Percentiles rank a stretch among this genome's conserved stretches.
These are phyloP conservation scores for Epinotia bilunana DNA, from an alignment of 2,888 invertebrate genomes.

Conservation along the genomic window DNA sequence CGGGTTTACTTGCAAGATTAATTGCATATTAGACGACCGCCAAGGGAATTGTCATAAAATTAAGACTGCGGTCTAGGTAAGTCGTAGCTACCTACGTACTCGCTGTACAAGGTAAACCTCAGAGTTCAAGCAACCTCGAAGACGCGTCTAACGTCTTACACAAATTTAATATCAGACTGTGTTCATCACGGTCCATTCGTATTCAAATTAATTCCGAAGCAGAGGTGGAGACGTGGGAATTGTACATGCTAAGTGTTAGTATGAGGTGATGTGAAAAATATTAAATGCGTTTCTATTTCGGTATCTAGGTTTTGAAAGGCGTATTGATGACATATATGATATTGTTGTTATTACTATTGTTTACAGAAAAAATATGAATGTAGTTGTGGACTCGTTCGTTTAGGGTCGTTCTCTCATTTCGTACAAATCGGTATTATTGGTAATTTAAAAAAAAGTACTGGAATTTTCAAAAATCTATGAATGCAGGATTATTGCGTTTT, in stretches of 20 bases:
- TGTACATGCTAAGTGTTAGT: conserved; percentile 29
- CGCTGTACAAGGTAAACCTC: conserved; percentile 24
- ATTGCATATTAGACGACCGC: conserved; percentile 21
- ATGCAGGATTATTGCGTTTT: too few relatives aligned
- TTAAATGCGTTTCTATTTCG: not conserved
- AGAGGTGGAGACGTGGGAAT: conserved; percentile 43
- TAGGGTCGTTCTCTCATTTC: too few relatives aligned
- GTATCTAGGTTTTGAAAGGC: not conserved
- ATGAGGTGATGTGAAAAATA: not conserved
- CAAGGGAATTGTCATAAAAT: conserved; percentile 33
- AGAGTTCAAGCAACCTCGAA: conserved; percentile 44
- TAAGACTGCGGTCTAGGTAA: conserved; percentile 28
- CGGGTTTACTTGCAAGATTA: conserved; percentile 27
- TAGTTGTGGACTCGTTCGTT: too few relatives aligned
- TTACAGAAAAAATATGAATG: not conserved
- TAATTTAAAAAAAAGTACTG: too few relatives aligned
- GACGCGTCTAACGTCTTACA: conserved; percentile 55
- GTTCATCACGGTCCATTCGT: conserved; percentile 68
- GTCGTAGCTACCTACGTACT: conserved; percentile 12
- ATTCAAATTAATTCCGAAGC: conserved; percentile 64
- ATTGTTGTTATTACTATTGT: not conserved
- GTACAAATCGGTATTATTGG: too few relatives aligned
- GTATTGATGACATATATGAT: not conserved
- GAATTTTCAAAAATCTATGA: too few relatives aligned
- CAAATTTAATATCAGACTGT: conserved; percentile 66